phyloP scores from a whole-genome alignment of 2,113 vertebrate genomes.

The Brachyhypopomus gauderio region DNA sequence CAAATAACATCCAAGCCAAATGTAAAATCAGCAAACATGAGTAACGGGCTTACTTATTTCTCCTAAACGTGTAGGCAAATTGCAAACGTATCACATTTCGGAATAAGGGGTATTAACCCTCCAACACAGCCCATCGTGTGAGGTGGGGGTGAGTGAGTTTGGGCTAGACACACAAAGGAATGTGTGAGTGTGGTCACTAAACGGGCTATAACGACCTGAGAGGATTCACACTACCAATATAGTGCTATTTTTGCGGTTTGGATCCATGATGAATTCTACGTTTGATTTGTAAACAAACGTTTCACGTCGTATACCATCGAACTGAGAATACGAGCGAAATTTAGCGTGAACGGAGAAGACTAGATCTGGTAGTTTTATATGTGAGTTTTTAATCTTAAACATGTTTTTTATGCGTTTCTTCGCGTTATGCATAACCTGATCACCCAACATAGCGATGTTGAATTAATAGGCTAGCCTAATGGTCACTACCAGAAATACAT shows the following conservation, averaged over 20 bases:
- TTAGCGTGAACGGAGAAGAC: too few species aligned
- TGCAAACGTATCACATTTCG: not conserved
- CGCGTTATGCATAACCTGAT: too few species aligned
- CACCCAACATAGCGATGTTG: not conserved
- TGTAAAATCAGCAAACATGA: too few species aligned
- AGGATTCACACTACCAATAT: not conserved
- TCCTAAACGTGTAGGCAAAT: conserved; percentile 12
- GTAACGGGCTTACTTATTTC: conserved; percentile 28
- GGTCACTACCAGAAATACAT: not conserved
- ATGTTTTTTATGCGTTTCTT: too few species aligned
- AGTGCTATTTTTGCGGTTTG: not conserved
- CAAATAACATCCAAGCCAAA: too few species aligned
- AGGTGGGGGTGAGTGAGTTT: not conserved
- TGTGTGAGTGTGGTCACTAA: not conserved
- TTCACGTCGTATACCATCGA: not conserved
- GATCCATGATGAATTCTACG: not conserved
- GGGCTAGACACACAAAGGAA: conserved; percentile 33
- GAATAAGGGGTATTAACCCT: conserved; percentile 6
- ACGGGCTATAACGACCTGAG: not conserved
- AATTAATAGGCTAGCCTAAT: not conserved
- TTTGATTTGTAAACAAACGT: not conserved
- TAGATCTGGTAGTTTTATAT: too few species aligned
- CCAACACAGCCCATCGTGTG: too few species aligned
- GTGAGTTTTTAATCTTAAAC: too few species aligned
- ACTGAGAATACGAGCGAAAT: too few species aligned